Evolutionary conservation across 2,797 vertebrate species (phyloP).

Genomic region (Sitta carolinensis): DNA sequence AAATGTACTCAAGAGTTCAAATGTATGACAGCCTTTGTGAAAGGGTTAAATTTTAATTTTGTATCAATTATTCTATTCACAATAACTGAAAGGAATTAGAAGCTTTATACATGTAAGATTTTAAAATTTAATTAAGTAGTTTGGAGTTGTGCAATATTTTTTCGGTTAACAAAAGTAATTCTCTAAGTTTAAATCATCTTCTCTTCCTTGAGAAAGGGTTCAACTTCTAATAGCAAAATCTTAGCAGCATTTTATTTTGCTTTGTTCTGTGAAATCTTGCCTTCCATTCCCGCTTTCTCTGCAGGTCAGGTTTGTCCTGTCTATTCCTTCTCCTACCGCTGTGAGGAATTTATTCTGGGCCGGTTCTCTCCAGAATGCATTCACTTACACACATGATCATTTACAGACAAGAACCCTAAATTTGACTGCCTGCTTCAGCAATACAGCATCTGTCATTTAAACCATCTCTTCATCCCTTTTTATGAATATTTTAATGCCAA

Average conservation of each 20-base stretch:
- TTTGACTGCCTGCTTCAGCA: constrained; percentile 37
- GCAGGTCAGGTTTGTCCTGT: neutral
- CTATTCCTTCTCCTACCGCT: neutral
- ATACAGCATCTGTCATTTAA: constrained; percentile 56
- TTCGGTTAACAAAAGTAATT: neutral
- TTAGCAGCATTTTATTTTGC: neutral
- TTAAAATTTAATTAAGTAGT: neutral
- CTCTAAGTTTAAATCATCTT: neutral
- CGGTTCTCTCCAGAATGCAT: neutral
- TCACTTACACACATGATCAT: neutral
- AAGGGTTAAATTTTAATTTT: neutral
- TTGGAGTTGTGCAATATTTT: neutral
- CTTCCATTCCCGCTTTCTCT: neutral
- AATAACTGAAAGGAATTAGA: neutral
- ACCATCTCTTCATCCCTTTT: constrained; percentile 52
- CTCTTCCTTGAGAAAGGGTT: neutral
- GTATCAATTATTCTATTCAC: neutral
- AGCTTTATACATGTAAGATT: neutral
- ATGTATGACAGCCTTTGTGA: neutral
- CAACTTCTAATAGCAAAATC: neutral
- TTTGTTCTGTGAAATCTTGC: neutral
- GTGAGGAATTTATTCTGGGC: neutral
- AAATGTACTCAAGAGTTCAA: neutral
- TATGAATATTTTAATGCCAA: constrained; percentile 69
- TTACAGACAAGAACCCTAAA: constrained; percentile 20